phyloP scores from a whole-genome alignment of 2,888 invertebrate genomes.

The Vandiemenella viatica region DNA sequence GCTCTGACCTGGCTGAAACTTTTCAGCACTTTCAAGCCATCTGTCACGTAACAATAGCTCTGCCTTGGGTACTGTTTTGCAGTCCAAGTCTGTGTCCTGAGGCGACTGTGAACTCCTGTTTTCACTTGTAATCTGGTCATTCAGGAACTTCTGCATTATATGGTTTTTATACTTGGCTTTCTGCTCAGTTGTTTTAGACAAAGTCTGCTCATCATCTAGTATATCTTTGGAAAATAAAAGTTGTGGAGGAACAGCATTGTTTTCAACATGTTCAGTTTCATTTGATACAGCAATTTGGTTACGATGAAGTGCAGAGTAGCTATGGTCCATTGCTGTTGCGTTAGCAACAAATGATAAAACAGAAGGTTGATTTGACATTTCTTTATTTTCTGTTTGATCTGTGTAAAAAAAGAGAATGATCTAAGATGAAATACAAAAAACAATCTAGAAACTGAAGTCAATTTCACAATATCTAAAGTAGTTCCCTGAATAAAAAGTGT shows the following conservation, averaged over 20 bases:
- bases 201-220: too few relatives aligned
- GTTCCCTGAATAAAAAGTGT: too few relatives aligned
- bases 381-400: background rate
- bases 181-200: background rate
- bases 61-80: background rate
- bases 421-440: too few relatives aligned
- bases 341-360: background rate
- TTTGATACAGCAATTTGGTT: conserved; percentile 10
- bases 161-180: conserved; percentile 39
- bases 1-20: conserved; percentile 54
- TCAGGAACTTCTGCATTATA: conserved; percentile 42
- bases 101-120: background rate
- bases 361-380: background rate
- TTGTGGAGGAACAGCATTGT: too few relatives aligned
- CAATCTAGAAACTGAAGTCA: too few relatives aligned
- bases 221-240: too few relatives aligned
- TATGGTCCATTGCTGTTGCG: conserved; percentile 22
- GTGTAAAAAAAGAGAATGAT: too few relatives aligned
- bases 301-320: conserved; percentile 24
- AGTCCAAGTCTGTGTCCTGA: background rate
- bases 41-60: conserved; percentile 43
- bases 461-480: too few relatives aligned
- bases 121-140: conserved; percentile 24
- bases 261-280: too few relatives aligned
- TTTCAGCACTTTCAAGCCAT: conserved; percentile 60